These are phyloP conservation scores for Gopherus evgoodei DNA, from an alignment of 2,113 vertebrate species.

Conservation along the genomic window DNA sequence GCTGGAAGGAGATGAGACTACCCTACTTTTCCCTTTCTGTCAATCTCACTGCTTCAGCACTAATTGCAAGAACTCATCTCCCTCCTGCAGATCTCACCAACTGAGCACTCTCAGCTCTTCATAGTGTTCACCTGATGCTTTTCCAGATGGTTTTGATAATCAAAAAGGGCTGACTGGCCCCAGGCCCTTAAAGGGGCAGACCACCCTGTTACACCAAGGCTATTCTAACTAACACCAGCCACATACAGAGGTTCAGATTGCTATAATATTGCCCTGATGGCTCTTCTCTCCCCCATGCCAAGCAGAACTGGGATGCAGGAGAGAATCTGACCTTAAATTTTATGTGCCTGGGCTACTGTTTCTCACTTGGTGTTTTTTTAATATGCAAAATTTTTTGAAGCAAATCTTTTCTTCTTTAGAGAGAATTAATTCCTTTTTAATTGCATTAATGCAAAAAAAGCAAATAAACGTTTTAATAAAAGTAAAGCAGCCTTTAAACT, in stretches of 20 bases:
- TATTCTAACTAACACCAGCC: neutral
- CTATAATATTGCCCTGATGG: neutral
- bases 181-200: neutral
- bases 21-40: neutral
- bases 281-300: accelerated
- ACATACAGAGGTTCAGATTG: neutral
- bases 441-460: neutral
- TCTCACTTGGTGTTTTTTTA: neutral
- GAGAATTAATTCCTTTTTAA: neutral
- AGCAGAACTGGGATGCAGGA: neutral
- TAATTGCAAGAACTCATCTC: neutral
- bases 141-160: neutral
- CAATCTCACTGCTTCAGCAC: neutral
- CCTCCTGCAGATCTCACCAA: neutral
- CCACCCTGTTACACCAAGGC: neutral
- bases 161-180: neutral
- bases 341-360: neutral
- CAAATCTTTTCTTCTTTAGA: neutral
- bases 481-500: neutral
- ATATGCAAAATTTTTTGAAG: neutral
- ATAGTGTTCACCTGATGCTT: neutral
- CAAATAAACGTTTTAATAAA: neutral
- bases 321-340: neutral
- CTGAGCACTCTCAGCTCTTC: neutral
- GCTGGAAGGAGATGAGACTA: neutral